A percentile compares a stretch with the other conserved stretches of the same genome.
Conservation (phyloP, 2,113 vertebrate species). For the Trogon melanurus region DNA sequence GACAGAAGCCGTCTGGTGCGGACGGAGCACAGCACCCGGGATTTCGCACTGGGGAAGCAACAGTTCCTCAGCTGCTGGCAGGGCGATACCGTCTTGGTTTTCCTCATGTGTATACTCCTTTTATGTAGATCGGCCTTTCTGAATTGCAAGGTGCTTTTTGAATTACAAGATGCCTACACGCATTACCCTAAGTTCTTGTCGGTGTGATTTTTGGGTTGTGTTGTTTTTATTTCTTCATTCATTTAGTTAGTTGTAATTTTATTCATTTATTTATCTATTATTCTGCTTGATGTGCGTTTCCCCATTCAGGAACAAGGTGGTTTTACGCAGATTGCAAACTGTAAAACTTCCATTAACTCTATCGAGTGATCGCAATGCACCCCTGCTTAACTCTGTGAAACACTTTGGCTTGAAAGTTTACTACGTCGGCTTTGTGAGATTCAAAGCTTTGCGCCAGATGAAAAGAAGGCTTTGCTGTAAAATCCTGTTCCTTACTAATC, state of each 20-base stretch:
- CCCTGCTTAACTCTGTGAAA: not conserved
- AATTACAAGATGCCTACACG: not conserved
- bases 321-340: slow-evolving; percentile 37
- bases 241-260: not conserved
- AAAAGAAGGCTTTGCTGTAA: slow-evolving; percentile 48
- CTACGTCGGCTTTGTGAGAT: slow-evolving; percentile 26
- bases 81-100: not conserved
- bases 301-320: slow-evolving; percentile 9
- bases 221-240: not conserved
- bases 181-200: not conserved
- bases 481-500: not conserved
- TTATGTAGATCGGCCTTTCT: not conserved
- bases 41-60: not conserved
- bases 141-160: slow-evolving; percentile 6
- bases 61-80: not conserved
- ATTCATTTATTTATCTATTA: not conserved
- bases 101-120: not conserved
- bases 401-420: slow-evolving; percentile 48
- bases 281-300: not conserved
- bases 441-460: slow-evolving; percentile 28
- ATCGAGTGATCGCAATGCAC: not conserved
- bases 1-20: not conserved
- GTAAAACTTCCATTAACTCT: slow-evolving; percentile 46
- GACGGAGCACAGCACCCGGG: accelerated
- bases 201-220: not conserved